Evolutionary conservation across 1,140 invertebrate species (phyloP).

Genomic region (Nymphalis io): DNA sequence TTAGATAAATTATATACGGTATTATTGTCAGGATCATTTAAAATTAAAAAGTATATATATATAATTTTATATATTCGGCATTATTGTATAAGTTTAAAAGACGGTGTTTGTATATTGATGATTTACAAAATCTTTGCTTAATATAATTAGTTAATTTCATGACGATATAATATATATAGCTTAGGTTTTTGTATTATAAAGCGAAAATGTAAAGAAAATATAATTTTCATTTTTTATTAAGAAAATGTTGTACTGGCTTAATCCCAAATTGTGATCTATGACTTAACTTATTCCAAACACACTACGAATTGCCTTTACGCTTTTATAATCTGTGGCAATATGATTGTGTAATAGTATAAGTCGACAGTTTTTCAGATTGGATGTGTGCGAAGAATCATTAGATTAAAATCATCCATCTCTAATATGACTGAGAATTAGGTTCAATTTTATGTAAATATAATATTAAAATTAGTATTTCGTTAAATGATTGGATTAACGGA

Average conservation of each 20-base stretch:
- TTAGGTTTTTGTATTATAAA: neutral
- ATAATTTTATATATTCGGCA: neutral
- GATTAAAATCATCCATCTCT: conserved; percentile 54
- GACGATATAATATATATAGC: conserved; percentile 6
- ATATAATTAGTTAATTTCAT: conserved; percentile 4
- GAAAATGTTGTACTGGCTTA: conserved; percentile 1
- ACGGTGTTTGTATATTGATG: conserved; percentile 10
- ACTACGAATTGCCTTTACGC: neutral
- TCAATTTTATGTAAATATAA: conserved; percentile 76
- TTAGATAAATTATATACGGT: conserved; percentile 1
- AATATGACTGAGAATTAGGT: conserved; percentile 78
- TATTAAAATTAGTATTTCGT: conserved; percentile 58
- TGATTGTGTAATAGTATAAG: conserved; percentile 22
- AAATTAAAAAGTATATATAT: neutral
- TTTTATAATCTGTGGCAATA: conserved; percentile 19
- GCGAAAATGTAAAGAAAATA: conserved; percentile 11
- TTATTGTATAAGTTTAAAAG: neutral
- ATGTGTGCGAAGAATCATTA: conserved; percentile 37
- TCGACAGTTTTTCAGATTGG: conserved; percentile 33
- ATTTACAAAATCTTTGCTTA: conserved; percentile 7
- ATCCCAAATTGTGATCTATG: conserved; percentile 5
- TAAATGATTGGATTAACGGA: conserved; percentile 50
- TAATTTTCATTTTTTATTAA: conserved; percentile 5
- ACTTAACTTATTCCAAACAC: conserved; percentile 3
- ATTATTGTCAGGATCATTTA: neutral